Evolutionary conservation across 2,797 vertebrate species (phyloP).

Genomic region (Tauraco hartlaubi): DNA sequence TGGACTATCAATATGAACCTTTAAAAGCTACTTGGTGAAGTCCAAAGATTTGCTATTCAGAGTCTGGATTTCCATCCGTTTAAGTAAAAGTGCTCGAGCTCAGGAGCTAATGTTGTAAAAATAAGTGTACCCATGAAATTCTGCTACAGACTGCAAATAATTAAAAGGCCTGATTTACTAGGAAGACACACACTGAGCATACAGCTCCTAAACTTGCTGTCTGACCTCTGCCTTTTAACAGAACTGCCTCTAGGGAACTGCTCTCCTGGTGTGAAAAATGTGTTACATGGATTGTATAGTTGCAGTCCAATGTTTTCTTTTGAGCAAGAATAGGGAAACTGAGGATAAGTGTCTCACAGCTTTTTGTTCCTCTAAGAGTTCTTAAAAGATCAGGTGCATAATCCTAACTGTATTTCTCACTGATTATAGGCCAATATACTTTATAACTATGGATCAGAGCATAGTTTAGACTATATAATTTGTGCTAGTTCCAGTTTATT

Average conservation of each 20-base stretch:
- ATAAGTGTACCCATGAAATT: neutral
- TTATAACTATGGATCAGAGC: neutral
- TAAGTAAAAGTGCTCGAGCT: neutral
- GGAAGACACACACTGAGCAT: neutral
- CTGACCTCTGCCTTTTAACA: constrained; percentile 2
- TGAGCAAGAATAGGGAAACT: neutral
- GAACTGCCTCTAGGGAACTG: neutral
- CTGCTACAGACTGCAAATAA: neutral
- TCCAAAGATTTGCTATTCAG: neutral
- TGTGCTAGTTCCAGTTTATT: neutral
- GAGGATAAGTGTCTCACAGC: neutral
- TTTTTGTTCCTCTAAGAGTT: neutral
- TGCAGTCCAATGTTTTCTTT: neutral
- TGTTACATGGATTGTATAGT: neutral
- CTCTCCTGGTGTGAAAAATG: neutral
- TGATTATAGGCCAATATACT: neutral
- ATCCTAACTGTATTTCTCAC: neutral
- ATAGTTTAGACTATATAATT: neutral
- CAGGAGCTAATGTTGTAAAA: fast-evolving
- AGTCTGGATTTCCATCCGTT: neutral
- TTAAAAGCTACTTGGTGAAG: neutral
- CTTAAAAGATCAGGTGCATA: neutral
- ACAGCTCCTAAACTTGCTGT: neutral
- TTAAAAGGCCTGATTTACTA: neutral
- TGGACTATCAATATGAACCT: neutral